These are phyloP conservation scores for Myrmecophaga tridactyla DNA, from an alignment of 2,113 vertebrate species.

Conservation along the genomic window DNA sequence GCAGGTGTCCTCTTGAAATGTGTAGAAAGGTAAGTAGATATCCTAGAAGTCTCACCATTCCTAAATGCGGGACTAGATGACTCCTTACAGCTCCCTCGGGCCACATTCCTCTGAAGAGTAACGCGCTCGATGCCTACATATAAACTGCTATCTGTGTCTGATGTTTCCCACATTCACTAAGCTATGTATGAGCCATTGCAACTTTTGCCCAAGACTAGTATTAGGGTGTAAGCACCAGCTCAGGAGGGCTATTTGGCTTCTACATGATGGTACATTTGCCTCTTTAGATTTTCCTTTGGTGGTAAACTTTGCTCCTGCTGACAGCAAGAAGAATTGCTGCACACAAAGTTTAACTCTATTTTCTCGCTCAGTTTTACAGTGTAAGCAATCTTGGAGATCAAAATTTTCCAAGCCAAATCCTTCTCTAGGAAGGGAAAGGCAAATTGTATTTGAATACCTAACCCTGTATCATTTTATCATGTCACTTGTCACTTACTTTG, in stretches of 20 bases:
- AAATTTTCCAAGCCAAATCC: constrained; percentile 28
- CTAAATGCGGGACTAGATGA: not conserved
- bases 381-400: constrained; percentile 45
- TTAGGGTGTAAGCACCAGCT: not conserved
- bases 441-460: constrained; percentile 29
- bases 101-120: not conserved
- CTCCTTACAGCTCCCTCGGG: not conserved
- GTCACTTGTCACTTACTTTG: not conserved
- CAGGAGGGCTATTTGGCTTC: constrained; percentile 32
- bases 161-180: constrained; percentile 8
- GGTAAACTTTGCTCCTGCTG: constrained; percentile 62
- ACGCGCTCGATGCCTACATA: not conserved
- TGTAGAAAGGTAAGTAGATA: not conserved
- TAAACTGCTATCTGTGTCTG: not conserved
- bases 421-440: constrained; percentile 24
- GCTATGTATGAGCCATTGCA: not conserved
- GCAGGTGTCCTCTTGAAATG: not conserved
- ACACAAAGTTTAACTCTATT: constrained; percentile 49
- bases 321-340: constrained; percentile 62
- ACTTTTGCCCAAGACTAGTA: constrained; percentile 26
- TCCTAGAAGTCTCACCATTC: not conserved
- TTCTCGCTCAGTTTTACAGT: constrained; percentile 53
- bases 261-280: not conserved
- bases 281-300: constrained; percentile 54
- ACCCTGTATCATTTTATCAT: not conserved